Conservation (phyloP, 2,797 vertebrate species). For the Phalanger gymnotis region DNA sequence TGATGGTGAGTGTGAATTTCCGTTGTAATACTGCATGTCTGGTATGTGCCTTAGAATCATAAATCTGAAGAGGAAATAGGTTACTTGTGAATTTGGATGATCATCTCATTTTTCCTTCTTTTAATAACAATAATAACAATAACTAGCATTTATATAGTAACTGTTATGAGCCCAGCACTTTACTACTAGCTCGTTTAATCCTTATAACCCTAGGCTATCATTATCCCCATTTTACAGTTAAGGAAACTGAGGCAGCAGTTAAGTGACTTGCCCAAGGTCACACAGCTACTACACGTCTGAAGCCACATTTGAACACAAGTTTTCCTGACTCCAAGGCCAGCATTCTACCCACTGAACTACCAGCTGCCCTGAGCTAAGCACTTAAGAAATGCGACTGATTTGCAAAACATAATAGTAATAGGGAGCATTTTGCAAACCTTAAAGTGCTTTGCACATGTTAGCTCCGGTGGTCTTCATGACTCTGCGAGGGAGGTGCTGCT, state of each 20-base stretch:
- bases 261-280: not conserved
- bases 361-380: not conserved
- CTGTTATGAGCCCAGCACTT: not conserved
- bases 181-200: no score
- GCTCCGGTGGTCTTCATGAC: not conserved
- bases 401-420: not conserved
- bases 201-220: not conserved
- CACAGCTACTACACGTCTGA: not conserved
- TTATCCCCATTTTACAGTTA: not conserved
- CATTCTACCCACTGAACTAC: not conserved
- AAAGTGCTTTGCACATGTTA: not conserved
- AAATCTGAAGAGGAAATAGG: conserved; percentile 45
- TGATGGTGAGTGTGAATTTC: conserved; percentile 43
- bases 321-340: not conserved
- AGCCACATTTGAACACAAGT: not conserved
- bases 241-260: not conserved
- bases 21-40: conserved; percentile 52
- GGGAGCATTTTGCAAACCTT: not conserved
- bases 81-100: not conserved
- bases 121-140: not conserved
- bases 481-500: not conserved
- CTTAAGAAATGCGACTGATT: not conserved
- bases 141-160: not conserved
- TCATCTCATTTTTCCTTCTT: conserved; percentile 20
- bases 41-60: conserved; percentile 1